Evolutionary conservation across 2,888 invertebrate genomes (phyloP).

Genomic region (Linnaemya vulpina): DNA sequence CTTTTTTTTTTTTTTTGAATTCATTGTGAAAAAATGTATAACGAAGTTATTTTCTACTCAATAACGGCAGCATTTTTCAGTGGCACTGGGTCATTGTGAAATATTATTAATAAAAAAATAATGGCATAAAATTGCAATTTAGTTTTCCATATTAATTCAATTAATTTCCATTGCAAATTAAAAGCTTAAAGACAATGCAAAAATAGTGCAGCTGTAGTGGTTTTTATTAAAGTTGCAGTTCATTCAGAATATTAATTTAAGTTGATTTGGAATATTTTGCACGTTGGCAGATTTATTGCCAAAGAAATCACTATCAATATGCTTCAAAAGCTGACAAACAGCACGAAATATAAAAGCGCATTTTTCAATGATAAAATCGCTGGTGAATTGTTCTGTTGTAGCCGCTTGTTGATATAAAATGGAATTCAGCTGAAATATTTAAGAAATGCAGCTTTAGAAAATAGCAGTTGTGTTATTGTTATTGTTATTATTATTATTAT

Average conservation of each 20-base stretch:
- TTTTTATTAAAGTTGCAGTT: not conserved
- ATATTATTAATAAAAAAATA: no score
- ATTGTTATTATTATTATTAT: no score
- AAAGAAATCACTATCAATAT: slow-evolving; percentile 2
- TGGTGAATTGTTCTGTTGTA: not conserved
- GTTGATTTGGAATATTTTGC: slow-evolving; percentile 6
- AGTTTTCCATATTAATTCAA: slow-evolving; percentile 1
- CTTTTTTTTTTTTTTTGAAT: not conserved
- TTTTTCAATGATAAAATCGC: not conserved
- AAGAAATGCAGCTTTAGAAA: not conserved
- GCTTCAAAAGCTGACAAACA: slow-evolving; percentile 8
- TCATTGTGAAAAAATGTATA: slow-evolving; percentile 14
- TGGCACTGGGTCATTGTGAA: slow-evolving; percentile 25
- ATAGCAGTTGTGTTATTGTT: no score
- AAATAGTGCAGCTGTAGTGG: not conserved
- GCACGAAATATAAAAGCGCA: not conserved
- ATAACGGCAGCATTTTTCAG: slow-evolving; percentile 8
- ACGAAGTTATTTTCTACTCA: not conserved
- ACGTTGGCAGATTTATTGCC: not conserved
- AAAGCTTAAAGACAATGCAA: no score
- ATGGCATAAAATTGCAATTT: slow-evolving; percentile 7
- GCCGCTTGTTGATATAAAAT: not conserved
- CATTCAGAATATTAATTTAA: slow-evolving; percentile 5
- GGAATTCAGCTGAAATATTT: not conserved
- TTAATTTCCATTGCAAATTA: slow-evolving; percentile 3